Base-by-base conservation (phyloP, 2,888 invertebrate genomes). In the Fragum whitleyi region DNA sequence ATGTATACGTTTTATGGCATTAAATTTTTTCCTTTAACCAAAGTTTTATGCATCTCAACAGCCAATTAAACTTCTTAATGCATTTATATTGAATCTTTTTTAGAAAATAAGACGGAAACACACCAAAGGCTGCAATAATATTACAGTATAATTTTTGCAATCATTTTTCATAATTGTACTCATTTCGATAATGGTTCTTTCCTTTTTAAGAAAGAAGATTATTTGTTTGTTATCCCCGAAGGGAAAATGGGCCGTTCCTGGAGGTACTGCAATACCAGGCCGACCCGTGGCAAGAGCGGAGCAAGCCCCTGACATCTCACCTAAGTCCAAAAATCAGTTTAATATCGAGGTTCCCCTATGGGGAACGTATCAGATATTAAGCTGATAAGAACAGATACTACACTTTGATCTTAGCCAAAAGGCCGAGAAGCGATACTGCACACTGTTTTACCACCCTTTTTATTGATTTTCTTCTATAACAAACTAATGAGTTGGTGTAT, bases 191-290 rank as follows among this genome's bases (percentile, higher is more conserved):
- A n/a, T n/a, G n/a, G n/a, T n/a, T n/a, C n/a, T n/a, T n/a, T n/a
- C n/a, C n/a, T n/a, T n/a, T n/a, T n/a, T n/a, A 6, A 36, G 32
- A 36, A 6, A 36, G 32, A 36, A 36, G 3, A 36, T 51, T 1
- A 16, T 67, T 62, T 75, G n/a, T 47, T 65, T 77, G 69, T 65
- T 79, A 47, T 79, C 69, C 74, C 70, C 77, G 68, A 39, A 19
- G 55, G 77, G 83, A 81, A 76, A 78, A 85, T 86, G 86, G 86
- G 86, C 85, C 86, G 74, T 77, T 83, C 95, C 95, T 94, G 59
- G 59, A 59, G 59, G 59, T 59, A 59, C 59, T 59, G 59, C 59
- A 59, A 59, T 59, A 59, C 59, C 59, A 28, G 59, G 59, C 28
- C 59, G 28, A 59, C 59, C 59, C 59, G 59, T 59, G 59, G 59